A percentile compares a stretch with the other conserved stretches of the same genome.
phyloP scores from a whole-genome alignment of 2,797 vertebrate genomes.

The Pangasius macronema region DNA sequence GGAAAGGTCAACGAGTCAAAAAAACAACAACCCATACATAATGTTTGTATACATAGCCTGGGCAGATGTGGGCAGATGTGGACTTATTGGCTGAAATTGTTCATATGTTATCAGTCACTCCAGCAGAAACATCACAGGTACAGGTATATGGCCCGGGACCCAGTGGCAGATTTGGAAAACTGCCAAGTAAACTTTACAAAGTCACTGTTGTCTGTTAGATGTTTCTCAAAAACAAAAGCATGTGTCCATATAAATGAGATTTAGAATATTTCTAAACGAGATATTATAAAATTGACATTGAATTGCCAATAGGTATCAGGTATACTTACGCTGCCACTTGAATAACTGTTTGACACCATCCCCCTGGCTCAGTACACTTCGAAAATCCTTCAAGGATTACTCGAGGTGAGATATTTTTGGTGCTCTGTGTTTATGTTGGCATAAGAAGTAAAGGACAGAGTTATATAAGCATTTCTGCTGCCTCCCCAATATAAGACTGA shows the following conservation, averaged over 20 bases:
- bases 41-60: neutral
- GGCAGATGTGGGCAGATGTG: neutral
- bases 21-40: neutral
- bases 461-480: conserved; percentile 2
- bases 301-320: neutral
- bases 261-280: neutral
- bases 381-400: conserved; percentile 1
- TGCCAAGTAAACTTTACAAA: neutral
- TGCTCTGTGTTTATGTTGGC: conserved; percentile 11
- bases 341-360: neutral
- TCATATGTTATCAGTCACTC: neutral
- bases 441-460: neutral
- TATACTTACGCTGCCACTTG: neutral
- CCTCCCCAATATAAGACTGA: neutral
- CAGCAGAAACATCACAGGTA: neutral
- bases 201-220: neutral
- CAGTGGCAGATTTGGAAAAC: neutral
- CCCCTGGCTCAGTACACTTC: neutral
- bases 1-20: neutral
- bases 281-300: neutral
- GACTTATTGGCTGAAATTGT: neutral
- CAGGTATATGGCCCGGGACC: neutral
- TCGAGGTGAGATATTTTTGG: neutral
- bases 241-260: neutral
- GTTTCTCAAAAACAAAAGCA: neutral